A percentile compares a stretch with the other conserved stretches of the same genome.
Conservation (phyloP, 2,888 invertebrate species). For the Monochamus alternatus region DNA sequence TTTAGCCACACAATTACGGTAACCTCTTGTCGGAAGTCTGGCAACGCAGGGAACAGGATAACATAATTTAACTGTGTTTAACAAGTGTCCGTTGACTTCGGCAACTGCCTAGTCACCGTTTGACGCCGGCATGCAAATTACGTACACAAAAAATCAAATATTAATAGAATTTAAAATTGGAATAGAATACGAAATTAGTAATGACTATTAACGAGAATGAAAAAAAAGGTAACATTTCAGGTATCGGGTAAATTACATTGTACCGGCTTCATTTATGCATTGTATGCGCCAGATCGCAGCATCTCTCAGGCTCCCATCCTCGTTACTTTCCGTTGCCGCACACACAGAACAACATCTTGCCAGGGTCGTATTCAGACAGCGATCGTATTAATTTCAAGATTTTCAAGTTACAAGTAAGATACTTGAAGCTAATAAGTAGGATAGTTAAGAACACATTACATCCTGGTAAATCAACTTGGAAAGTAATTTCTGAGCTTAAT, state of each 20-base stretch:
- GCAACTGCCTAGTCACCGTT: constrained; percentile 1
- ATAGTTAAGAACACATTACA: no score
- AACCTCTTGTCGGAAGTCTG: no score
- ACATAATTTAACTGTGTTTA: background rate
- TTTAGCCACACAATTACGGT: no score
- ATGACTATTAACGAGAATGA: no score
- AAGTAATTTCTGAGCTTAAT: no score
- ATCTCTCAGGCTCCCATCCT: constrained; percentile 21
- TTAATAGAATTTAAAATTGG: no score
- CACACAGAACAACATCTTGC: constrained; percentile 25
- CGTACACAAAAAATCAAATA: background rate
- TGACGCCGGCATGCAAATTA: background rate
- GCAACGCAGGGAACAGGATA: no score
- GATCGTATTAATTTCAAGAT: no score
- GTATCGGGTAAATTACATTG: constrained; percentile 10
- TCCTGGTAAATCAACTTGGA: no score
- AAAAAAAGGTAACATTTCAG: no score
- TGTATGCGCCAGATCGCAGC: constrained; percentile 26
- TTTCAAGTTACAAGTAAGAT: background rate
- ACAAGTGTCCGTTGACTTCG: background rate
- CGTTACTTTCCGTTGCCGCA: constrained; percentile 25
- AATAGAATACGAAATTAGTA: no score
- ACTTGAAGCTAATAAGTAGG: no score
- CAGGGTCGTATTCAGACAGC: constrained; percentile 5
- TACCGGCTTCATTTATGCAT: constrained; percentile 23